Evolutionary conservation across 2,113 vertebrate genomes (phyloP), one percentile per base, ranked within the genome.

Genomic region (Siniperca knerii): DNA sequence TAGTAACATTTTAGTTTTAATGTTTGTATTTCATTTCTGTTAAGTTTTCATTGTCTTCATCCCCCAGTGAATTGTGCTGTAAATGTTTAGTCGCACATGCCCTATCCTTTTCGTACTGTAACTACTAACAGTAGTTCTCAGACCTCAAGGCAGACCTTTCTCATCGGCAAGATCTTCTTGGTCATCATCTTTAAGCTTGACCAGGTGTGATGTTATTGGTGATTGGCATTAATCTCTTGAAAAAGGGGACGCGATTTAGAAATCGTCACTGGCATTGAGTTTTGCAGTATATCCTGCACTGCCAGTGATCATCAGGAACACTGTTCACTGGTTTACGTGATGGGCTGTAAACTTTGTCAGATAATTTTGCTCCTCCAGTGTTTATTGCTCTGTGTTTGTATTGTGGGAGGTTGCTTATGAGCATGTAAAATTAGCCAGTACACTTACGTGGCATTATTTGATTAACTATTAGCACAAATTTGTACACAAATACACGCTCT

Each of bases 381-480:
- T 86, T 74, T 82, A 81, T 77, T 81, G 21, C 68, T 76, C 42
- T 48, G 23, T 79, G 69, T 88, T 87, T 84, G 79, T 81, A 40
- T 76, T 75, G n/a, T 67, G 68, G 82, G 81, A 79, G 68, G 50
- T 25, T 48, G 18, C 65, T 69, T 5, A 2, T 40, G 25, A 79
- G 52, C 25, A 66, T 89, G 29, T 69, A 46, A 25, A 33, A 83
- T 79, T 82, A 67, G 68, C 83, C 77, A 83, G 82, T 85, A 20
- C 5, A 75, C 33, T 83, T 75, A 48, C 4, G 70, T 70, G 87
- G 89, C 88, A 90, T 91, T 87, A 83, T 82, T 57, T 60, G 13
- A 62, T 81, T 75, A 60, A 33, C 61, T 71, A 37, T 73, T 64
- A 67, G 61, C 25, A 68, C 70, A 67, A 0, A 4, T 79, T 86